Percentiles rank a stretch among this genome's conserved stretches.
These are phyloP conservation scores for Coilia nasus DNA, from an alignment of 2,797 vertebrate genomes.

Conservation along the genomic window DNA sequence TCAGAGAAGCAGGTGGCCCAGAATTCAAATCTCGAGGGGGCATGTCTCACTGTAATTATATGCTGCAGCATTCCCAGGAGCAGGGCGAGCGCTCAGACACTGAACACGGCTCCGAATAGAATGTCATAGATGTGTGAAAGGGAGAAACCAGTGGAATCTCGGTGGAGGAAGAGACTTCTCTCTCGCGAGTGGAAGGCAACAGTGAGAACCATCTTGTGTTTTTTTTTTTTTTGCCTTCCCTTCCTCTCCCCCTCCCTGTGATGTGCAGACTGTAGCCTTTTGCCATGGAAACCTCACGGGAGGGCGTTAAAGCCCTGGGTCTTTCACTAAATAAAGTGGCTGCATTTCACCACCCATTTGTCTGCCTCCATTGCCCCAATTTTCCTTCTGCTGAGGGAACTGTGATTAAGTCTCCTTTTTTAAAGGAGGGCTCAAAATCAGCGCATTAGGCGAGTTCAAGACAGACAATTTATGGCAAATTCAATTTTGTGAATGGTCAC, in stretches of 20 bases:
- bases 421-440: neutral
- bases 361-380: slow-evolving; percentile 59
- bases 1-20: slow-evolving; percentile 28
- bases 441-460: neutral
- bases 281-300: slow-evolving; percentile 50
- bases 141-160: slow-evolving; percentile 6
- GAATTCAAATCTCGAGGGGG: slow-evolving; percentile 33
- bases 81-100: slow-evolving; percentile 20
- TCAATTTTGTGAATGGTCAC: neutral
- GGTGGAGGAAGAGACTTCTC: neutral
- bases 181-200: neutral
- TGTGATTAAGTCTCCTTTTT: slow-evolving; percentile 40
- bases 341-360: slow-evolving; percentile 56
- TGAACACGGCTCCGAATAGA: slow-evolving; percentile 21
- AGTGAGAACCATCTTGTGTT: neutral
- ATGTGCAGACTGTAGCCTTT: slow-evolving; percentile 44
- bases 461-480: neutral
- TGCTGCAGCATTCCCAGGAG: slow-evolving; percentile 30
- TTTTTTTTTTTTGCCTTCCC: neutral
- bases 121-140: slow-evolving; percentile 33
- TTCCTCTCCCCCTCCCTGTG: neutral
- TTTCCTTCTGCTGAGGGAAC: slow-evolving; percentile 45
- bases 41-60: slow-evolving; percentile 39
- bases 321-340: slow-evolving; percentile 58
- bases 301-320: slow-evolving; percentile 51